phyloP scores from a whole-genome alignment of 1,140 invertebrate species.

The Thaumatotibia leucotreta region DNA sequence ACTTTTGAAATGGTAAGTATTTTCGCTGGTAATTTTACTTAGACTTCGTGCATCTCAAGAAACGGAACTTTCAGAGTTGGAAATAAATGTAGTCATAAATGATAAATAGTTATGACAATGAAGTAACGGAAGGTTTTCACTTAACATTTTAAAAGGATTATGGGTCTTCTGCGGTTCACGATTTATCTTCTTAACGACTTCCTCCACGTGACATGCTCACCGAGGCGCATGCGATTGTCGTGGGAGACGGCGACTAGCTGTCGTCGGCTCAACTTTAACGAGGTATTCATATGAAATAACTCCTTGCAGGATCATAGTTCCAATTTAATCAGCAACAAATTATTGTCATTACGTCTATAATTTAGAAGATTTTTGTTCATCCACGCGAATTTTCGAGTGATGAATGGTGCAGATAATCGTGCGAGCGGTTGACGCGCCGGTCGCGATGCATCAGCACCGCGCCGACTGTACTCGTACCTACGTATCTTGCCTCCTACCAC shows the following conservation, averaged over 20 bases:
- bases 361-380: neutral
- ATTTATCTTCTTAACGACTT: slow-evolving; percentile 70
- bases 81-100: too few species aligned
- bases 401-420: neutral
- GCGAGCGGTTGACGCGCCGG: neutral
- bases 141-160: slow-evolving; percentile 57
- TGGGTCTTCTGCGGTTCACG: slow-evolving; percentile 43
- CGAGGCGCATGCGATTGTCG: slow-evolving; percentile 3
- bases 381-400: neutral
- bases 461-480: neutral
- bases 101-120: neutral
- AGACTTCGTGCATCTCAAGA: neutral
- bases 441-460: slow-evolving; percentile 15
- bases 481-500: slow-evolving; percentile 18
- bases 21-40: neutral
- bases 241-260: neutral
- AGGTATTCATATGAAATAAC: neutral
- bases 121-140: slow-evolving; percentile 23
- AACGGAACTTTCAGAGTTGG: neutral
- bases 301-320: neutral
- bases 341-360: too few species aligned
- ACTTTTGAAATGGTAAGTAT: neutral
- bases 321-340: too few species aligned
- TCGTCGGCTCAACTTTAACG: neutral
- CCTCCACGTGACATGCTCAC: slow-evolving; percentile 43